These are phyloP conservation scores for Anastatus disparis DNA, from an alignment of 1,140 invertebrate species.

Conservation along the genomic window DNA sequence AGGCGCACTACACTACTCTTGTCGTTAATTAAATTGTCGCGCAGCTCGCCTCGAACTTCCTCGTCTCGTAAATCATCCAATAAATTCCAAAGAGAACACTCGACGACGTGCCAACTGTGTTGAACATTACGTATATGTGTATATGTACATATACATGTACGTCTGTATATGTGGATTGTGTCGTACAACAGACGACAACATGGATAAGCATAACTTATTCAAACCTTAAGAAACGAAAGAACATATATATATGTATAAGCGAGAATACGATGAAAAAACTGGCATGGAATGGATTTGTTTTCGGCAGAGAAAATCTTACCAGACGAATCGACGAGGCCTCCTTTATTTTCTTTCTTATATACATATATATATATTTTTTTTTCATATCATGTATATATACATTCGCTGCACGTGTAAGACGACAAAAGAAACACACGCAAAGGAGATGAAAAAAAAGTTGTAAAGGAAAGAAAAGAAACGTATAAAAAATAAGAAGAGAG, in stretches of 20 bases:
- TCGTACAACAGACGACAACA: no score
- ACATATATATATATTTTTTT: not conserved
- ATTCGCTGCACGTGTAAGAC: not conserved
- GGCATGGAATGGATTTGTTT: slow-evolving; percentile 10
- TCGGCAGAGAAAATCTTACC: not conserved
- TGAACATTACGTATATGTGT: no score
- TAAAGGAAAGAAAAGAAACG: not conserved
- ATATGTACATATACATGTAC: no score
- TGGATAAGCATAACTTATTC: no score
- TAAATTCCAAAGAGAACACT: slow-evolving; percentile 15
- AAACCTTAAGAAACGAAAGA: no score
- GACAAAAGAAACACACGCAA: slow-evolving; percentile 12
- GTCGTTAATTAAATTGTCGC: slow-evolving; percentile 51
- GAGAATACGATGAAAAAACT: not conserved
- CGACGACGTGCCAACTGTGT: not conserved
- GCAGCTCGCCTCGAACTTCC: slow-evolving; percentile 26
- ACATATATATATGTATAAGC: not conserved
- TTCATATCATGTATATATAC: not conserved
- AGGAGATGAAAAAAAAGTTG: no score
- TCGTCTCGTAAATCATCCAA: slow-evolving; percentile 30
- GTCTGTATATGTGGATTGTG: not conserved
- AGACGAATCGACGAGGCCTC: not conserved
- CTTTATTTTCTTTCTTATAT: not conserved
- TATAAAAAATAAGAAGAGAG: not conserved
- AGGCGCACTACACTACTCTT: not conserved